Evolutionary conservation across 1,140 invertebrate species (phyloP), one percentile per base, ranked within the genome.

Genomic region (Drosophila auraria): DNA sequence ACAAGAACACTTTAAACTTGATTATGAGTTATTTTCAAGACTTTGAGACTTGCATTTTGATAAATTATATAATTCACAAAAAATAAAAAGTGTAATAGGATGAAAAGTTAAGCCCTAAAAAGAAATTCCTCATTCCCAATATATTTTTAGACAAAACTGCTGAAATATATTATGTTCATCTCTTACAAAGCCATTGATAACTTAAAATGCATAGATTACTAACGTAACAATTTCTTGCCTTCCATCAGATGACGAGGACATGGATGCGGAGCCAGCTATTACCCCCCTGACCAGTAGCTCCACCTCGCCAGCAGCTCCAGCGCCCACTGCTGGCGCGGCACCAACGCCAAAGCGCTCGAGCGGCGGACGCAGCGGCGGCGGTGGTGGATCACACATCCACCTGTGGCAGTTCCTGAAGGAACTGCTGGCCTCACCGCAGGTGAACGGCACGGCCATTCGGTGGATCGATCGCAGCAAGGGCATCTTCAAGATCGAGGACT

Each of bases 321-420:
- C 62, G 8, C 36, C 60, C n/a, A 30, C 56, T 9, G 12, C 57
- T 20, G 53, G 58, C 12, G 45, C 64, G 25, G 20, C 74, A 20
- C 25, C 51, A 1, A 20, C 58, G 14, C 56, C 83, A 4, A 90
- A 92, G 36, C 82, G 84, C 0, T 42, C 78, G 5, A 78, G 50
- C 9, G 91, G 81, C 30, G 69, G 93, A 75, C 94, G 95, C 38
- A 94, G 93, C 65, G 94, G 95, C 9, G 94, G 95, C n/a, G 96
- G 96, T 9, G 94, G 95, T 17, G 96, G 96, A 45, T 96, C 97
- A 0, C 98, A 99, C 91, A 99, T 99, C 80, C 98, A 99, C 91
- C 94, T 99, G n/a, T 99, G 99, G 99, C 98, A 99, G 93, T 99
- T 99, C 93, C 94, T 99, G 15, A 99, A 99, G 91, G 99, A 99